Base-by-base conservation (phyloP, 2,888 invertebrate genomes). In the Eulithis testata region DNA sequence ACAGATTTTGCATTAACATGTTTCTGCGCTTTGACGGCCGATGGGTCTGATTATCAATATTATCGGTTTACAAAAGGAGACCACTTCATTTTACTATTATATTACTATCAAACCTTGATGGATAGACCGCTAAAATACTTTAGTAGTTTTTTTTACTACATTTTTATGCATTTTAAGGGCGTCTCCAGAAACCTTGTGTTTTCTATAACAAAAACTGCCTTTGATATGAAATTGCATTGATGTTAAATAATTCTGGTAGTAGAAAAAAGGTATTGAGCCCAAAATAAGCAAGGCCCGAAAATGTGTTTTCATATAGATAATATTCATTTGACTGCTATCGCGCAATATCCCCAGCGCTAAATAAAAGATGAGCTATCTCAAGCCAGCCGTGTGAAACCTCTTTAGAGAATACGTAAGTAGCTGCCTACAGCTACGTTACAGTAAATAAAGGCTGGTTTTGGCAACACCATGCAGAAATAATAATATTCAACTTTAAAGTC, bases 1-100 rank as follows among this genome's bases (percentile, higher is more conserved):
- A 58, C 47, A 14, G 58, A 58, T 63, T 63, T 63, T 58, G 58
- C 47, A 63, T 58, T 58, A 40, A 63, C 47, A 63, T 37, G 58
- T 58, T 63, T 63, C 31, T 58, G 63, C 58, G 53, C 63, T 58
- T 53, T 47, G 40, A 9, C 40, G 40, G 11, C 7, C 52, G 7
- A 8, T 7, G 8, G 40, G 40, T 21, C 21, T 21, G 21, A 11
- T 40, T 8, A 40, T 40, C 40, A 21, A 21, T 21, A 21, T 21
- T 21, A 21, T 21, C 21, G 21, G 21, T 21, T 21, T 21, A 21
- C 1, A 21, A 21, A 21, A 21, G 21, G 21, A 21, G 21, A 21
- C 21, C 21, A 21, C 21, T 21, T 21, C 1, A 21, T 21, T 21
- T 21, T 21, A n/a, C n/a, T n/a, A 21, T 21, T 21, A 21, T 21